phyloP scores from a whole-genome alignment of 2,113 vertebrate genomes.

The Plotosus lineatus region DNA sequence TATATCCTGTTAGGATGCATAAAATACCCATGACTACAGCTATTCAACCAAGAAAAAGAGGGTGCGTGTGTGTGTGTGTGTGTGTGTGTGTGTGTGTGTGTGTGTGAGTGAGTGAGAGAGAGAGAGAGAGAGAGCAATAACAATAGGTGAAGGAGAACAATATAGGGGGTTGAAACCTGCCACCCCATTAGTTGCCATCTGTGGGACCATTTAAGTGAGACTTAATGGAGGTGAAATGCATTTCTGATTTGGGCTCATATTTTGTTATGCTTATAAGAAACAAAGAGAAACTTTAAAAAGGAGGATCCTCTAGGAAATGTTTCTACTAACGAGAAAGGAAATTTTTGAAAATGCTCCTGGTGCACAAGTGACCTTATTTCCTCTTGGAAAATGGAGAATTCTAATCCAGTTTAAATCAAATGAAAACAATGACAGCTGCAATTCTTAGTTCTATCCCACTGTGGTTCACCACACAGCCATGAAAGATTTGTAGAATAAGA shows the following conservation, averaged over 20 bases:
- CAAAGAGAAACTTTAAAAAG: not conserved
- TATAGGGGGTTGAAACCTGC: not conserved
- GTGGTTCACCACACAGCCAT: slow-evolving; percentile 6
- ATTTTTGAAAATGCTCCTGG: not conserved
- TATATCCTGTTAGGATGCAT: slow-evolving; percentile 23
- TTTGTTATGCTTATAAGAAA: not conserved
- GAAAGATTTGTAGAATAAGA: too few species aligned
- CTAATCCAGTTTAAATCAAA: slow-evolving; percentile 23
- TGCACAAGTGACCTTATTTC: not conserved
- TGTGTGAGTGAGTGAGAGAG: too few species aligned
- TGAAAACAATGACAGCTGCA: slow-evolving; percentile 4
- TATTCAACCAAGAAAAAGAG: slow-evolving; percentile 6
- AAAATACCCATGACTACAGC: slow-evolving; percentile 46
- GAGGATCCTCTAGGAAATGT: not conserved
- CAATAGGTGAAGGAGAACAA: not conserved
- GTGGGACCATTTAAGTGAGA: not conserved
- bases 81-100: not conserved
- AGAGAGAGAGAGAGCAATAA: too few species aligned
- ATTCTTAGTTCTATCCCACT: not conserved
- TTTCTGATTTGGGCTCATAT: not conserved
- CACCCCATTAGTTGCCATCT: not conserved
- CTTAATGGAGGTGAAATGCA: not conserved
- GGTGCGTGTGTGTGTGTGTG: not conserved
- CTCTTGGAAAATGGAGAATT: not conserved
- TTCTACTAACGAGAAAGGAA: not conserved